Evolutionary conservation across 2,888 invertebrate genomes (phyloP), one percentile per base, ranked within the genome.

Genomic region (Ornithoptera alexandrae): DNA sequence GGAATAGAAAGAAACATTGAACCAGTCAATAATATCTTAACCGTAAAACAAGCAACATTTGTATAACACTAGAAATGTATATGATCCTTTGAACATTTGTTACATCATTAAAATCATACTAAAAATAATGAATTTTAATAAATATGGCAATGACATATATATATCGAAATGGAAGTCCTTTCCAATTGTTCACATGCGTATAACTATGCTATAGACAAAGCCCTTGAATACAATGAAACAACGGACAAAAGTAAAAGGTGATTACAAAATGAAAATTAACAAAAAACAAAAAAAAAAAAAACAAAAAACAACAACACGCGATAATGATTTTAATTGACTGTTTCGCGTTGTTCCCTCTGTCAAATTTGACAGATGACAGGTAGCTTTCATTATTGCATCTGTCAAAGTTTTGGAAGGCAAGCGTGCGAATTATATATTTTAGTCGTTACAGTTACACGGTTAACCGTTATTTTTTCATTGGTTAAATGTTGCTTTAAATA

Each of bases 291-390:
- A 39, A 39, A 39, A 39, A 39, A 39, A 39, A 39, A 39, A 39
- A 39, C 5, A 39, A 39, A 30, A 30, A 30, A 30, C 3, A 30
- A 4, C 30, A 30, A 63, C 59, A 68, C 46, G 63, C 58, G 30
- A 59, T 10, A 65, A 69, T 57, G 65, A 62, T 69, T 69, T 69
- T 69, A 65, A 69, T 69, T 69, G 69, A 69, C 69, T 56, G 60
- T 50, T 56, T 12, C 57, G 61, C 18, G 65, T 57, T 65, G 64
- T 60, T 24, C 20, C 64, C 39, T 61, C 64, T 68, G 65, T 65
- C 62, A 66, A 30, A 66, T 70, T 70, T 70, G 70, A 70, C 39
- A 39, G 39, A 39, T 39, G 39, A 39, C 70, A 66, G 65, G 70
- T 61, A 65, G 18, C 69, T 70, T 62, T 66, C 69, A 66, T 69